Percentiles rank a stretch among this genome's conserved stretches.
Conservation (phyloP, 2,113 vertebrate genomes). For the Microtus ochrogaster region DNA sequence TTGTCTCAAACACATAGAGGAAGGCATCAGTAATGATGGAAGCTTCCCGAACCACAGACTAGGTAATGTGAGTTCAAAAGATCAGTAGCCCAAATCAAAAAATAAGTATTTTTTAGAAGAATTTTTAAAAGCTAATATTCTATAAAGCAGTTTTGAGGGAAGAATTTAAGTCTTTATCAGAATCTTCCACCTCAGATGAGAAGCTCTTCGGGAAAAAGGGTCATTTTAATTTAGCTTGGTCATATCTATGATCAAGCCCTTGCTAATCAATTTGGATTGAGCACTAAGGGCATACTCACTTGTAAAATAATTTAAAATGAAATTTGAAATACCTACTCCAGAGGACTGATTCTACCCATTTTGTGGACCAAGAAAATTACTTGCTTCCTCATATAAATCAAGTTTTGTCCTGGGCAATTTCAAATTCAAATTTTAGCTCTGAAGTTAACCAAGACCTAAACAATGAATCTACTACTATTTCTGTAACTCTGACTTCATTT, state of each 20-base stretch:
- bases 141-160: not conserved
- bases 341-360: not conserved
- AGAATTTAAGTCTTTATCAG: not conserved
- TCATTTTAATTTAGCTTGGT: not conserved
- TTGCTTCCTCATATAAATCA: not conserved
- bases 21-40: not conserved
- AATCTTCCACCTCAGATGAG: not conserved
- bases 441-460: not conserved
- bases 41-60: not conserved
- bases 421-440: not conserved
- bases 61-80: not conserved
- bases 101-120: not conserved
- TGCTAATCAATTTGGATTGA: slow-evolving; percentile 38
- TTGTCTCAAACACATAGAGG: not conserved
- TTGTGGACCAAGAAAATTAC: not conserved
- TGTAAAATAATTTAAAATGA: slow-evolving; percentile 32
- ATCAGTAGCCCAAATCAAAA: slow-evolving; percentile 15
- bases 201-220: not conserved
- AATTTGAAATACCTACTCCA: slow-evolving; percentile 18
- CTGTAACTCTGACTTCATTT: not conserved
- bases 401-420: not conserved
- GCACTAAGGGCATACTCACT: not conserved
- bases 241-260: not conserved
- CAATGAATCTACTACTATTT: not conserved
- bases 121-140: not conserved